phyloP scores from a whole-genome alignment of 2,888 invertebrate genomes.

The Drymonia ruficornis region DNA sequence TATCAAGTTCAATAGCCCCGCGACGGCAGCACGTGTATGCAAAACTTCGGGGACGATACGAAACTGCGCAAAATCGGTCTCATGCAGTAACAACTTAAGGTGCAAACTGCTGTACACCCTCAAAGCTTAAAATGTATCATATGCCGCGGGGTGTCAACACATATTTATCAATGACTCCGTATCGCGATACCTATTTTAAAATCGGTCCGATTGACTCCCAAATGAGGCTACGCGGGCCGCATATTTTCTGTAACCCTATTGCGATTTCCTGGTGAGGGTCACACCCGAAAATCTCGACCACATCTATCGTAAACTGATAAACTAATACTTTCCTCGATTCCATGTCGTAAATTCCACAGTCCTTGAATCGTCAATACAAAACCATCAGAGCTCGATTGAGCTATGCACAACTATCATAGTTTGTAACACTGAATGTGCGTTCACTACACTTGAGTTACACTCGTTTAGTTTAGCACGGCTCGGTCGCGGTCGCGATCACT shows the following conservation, averaged over 20 bases:
- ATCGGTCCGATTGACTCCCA: slow-evolving; percentile 55
- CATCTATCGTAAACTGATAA: slow-evolving; percentile 27
- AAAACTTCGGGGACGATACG: slow-evolving; percentile 62
- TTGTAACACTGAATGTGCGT: slow-evolving; percentile 73
- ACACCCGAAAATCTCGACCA: slow-evolving; percentile 36
- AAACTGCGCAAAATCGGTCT: slow-evolving; percentile 69
- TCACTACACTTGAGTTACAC: slow-evolving; percentile 76
- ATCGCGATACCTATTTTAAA: slow-evolving; percentile 54
- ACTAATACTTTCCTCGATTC: slow-evolving; percentile 83
- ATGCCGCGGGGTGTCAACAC: slow-evolving; percentile 72
- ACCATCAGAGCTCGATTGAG: slow-evolving; percentile 72
- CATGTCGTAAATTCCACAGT: slow-evolving; percentile 77
- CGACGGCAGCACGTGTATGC: slow-evolving; percentile 81
- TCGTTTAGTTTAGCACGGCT: slow-evolving; percentile 55
- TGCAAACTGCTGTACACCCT: slow-evolving; percentile 64
- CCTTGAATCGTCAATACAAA: slow-evolving; percentile 70
- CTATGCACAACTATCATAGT: slow-evolving; percentile 79
- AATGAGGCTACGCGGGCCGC: slow-evolving; percentile 54
- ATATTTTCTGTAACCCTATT: slow-evolving; percentile 42
- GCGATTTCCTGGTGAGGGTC: slow-evolving; percentile 52
- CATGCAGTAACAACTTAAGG: slow-evolving; percentile 65
- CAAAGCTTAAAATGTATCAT: slow-evolving; percentile 67
- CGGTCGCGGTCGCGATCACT: slow-evolving; percentile 70
- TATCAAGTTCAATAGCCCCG: slow-evolving; percentile 84
- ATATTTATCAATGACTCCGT: slow-evolving; percentile 76